Conservation (phyloP, 2,888 invertebrate species). For the Nemotelus nigrinus region DNA sequence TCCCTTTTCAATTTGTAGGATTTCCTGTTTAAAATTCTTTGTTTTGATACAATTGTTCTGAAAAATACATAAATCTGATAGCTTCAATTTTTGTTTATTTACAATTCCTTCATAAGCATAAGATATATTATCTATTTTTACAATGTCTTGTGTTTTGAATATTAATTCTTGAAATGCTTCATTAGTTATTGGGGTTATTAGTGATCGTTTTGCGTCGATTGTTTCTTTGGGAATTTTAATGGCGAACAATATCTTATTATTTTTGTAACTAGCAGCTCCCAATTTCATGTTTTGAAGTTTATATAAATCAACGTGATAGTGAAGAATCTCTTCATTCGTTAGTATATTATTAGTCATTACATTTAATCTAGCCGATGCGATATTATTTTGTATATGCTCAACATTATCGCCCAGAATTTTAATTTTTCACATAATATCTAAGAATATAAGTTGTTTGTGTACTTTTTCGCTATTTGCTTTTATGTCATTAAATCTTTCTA, state of each 20-base stretch:
- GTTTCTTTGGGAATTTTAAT: slow-evolving; percentile 41
- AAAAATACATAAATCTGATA: slow-evolving; percentile 1
- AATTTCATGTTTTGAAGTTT: slow-evolving; percentile 40
- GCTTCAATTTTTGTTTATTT: slow-evolving; percentile 13
- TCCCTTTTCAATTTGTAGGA: neutral
- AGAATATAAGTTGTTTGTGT: too few relatives aligned
- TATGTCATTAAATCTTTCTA: too few relatives aligned
- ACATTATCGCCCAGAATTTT: too few relatives aligned
- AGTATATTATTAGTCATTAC: too few relatives aligned
- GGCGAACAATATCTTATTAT: slow-evolving; percentile 42
- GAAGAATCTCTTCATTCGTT: too few relatives aligned
- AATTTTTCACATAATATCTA: too few relatives aligned
- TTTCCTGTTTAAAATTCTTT: neutral
- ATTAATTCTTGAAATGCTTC: slow-evolving; percentile 4
- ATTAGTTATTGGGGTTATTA: slow-evolving; percentile 12
- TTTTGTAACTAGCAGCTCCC: slow-evolving; percentile 34
- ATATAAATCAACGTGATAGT: too few relatives aligned
- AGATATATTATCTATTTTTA: neutral
- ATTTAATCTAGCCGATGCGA: too few relatives aligned
- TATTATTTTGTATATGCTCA: too few relatives aligned
- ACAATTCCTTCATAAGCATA: slow-evolving; percentile 4
- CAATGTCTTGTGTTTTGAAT: slow-evolving; percentile 25
- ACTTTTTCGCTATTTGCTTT: too few relatives aligned
- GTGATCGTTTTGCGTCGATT: neutral
- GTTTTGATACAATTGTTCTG: slow-evolving; percentile 20